These are phyloP conservation scores for Drosophila infuscata DNA, from an alignment of 2,888 invertebrate genomes.

Conservation along the genomic window DNA sequence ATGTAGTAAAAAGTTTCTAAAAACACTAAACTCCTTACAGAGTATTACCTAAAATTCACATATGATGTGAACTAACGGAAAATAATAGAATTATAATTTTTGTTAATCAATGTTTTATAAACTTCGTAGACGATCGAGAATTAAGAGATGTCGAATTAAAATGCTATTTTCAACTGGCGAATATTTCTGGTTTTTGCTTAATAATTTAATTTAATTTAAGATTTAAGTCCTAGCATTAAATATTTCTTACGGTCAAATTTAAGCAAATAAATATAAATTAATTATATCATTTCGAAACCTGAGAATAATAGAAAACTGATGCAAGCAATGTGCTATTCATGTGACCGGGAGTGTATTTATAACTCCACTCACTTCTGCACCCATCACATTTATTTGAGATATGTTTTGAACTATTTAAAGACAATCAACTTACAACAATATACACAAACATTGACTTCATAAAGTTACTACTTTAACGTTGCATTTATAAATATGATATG, in stretches of 20 bases:
- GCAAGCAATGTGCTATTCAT: neutral
- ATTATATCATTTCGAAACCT: neutral
- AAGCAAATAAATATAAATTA: neutral
- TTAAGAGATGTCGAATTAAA: neutral
- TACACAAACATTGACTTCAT: neutral
- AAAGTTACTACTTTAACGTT: neutral
- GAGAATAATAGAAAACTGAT: fast-evolving
- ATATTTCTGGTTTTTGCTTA: neutral
- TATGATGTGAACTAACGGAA: neutral
- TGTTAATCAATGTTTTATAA: neutral
- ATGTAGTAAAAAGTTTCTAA: neutral
- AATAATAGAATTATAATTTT: neutral
- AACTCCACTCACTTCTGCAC: neutral
- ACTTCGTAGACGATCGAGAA: neutral
- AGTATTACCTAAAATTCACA: fast-evolving
- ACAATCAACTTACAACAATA: neutral
- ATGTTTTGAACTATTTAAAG: neutral
- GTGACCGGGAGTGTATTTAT: neutral
- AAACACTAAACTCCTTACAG: neutral
- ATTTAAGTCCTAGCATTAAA: neutral
- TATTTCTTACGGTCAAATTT: neutral
- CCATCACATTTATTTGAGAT: neutral
- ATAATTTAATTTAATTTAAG: too few species aligned
- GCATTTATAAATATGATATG: neutral
- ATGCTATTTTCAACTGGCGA: neutral